Percentiles rank a stretch among this genome's conserved stretches.
Evolutionary conservation across 2,888 invertebrate species (phyloP).

Genomic region (Sceliomorpha sp.): DNA sequence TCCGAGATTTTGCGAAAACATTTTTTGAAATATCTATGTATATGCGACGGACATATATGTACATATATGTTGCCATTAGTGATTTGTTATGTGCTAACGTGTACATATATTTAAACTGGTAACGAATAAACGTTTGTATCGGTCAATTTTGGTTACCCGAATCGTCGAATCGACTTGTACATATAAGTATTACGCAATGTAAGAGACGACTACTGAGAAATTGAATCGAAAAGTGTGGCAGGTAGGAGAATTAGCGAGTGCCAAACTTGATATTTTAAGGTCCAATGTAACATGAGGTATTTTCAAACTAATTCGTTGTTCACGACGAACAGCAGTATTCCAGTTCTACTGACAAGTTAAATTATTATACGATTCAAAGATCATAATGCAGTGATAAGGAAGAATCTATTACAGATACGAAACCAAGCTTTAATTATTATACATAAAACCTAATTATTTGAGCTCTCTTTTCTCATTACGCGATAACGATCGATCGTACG

Average conservation of each 20-base stretch:
- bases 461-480: conserved; percentile 42
- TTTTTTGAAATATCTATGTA: conserved; percentile 24
- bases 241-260: conserved; percentile 68
- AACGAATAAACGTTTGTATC: too few species aligned
- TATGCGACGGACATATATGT: conserved; percentile 39
- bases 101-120: too few species aligned
- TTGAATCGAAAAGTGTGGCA: conserved; percentile 39
- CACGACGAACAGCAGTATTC: conserved; percentile 74
- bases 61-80: conserved; percentile 66
- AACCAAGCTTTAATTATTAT: conserved; percentile 27
- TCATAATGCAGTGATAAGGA: conserved; percentile 57
- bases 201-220: conserved; percentile 15
- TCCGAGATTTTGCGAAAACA: conserved; percentile 13
- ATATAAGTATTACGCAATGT: conserved; percentile 23
- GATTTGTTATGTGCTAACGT: conserved; percentile 52
- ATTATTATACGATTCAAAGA: conserved; percentile 69
- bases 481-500: conserved; percentile 36
- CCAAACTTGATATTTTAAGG: conserved; percentile 72
- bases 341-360: conserved; percentile 74
- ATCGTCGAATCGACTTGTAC: conserved; percentile 21
- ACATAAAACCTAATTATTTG: conserved; percentile 26
- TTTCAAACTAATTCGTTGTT: conserved; percentile 69
- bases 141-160: too few species aligned
- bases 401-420: conserved; percentile 37
- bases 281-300: conserved; percentile 73